Evolutionary conservation across 2,888 invertebrate genomes (phyloP).

Genomic region (Gymnocheta viridis): DNA sequence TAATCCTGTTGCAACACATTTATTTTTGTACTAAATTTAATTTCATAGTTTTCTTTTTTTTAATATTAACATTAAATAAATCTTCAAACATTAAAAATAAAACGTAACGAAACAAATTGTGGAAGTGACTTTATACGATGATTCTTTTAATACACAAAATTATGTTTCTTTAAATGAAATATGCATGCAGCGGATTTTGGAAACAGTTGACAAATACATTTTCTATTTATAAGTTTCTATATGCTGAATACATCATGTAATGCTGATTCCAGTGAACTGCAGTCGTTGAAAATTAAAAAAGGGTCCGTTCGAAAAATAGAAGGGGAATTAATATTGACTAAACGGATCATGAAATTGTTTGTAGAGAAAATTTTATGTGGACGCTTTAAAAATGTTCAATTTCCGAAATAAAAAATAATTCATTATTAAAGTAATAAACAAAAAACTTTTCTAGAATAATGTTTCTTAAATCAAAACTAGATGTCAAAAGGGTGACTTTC

Average conservation of each 20-base stretch:
- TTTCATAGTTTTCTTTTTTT: slow-evolving; percentile 4
- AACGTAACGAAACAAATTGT: neutral
- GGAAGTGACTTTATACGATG: neutral
- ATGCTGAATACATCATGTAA: neutral
- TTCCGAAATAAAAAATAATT: too few relatives aligned
- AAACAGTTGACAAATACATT: neutral
- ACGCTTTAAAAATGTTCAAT: too few relatives aligned
- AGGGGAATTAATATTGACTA: neutral
- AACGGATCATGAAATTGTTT: neutral
- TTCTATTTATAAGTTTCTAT: neutral
- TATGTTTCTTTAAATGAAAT: neutral
- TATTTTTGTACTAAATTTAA: slow-evolving; percentile 49
- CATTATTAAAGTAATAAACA: too few relatives aligned
- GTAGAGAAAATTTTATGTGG: neutral
- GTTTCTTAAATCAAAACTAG: too few relatives aligned
- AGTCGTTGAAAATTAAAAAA: neutral
- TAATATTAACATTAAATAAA: slow-evolving; percentile 16
- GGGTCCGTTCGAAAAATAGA: neutral
- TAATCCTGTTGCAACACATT: slow-evolving; percentile 19
- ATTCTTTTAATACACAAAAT: neutral
- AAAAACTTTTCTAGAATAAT: too few relatives aligned
- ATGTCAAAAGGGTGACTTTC: too few relatives aligned
- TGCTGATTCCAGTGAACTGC: neutral
- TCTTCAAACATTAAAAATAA: slow-evolving; percentile 25
- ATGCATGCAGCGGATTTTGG: neutral